phyloP scores from a whole-genome alignment of 2,797 vertebrate genomes.

The Platalea minor region DNA sequence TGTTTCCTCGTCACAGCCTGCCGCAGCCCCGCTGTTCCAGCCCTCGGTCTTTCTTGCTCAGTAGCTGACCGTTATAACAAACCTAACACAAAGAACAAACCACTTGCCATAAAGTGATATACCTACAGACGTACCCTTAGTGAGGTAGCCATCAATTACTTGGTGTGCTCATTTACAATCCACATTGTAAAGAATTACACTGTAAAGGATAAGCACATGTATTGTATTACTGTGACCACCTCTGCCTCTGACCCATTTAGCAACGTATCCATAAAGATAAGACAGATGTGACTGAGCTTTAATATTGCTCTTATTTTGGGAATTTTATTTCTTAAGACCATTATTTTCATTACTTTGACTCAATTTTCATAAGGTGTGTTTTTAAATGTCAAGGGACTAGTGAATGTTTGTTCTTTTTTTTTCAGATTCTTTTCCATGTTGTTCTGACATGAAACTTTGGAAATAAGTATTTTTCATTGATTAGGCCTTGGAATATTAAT shows the following conservation, averaged over 20 bases:
- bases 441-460: neutral
- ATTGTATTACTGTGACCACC: neutral
- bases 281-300: neutral
- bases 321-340: neutral
- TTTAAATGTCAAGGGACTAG: neutral
- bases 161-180: neutral
- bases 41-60: neutral
- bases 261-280: neutral
- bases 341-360: neutral
- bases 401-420: neutral
- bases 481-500: neutral
- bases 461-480: neutral
- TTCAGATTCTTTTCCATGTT: neutral
- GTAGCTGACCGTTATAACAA: neutral
- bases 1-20: neutral
- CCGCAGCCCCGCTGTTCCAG: neutral
- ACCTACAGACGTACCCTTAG: neutral
- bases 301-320: neutral
- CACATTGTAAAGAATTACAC: neutral
- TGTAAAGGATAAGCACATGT: neutral
- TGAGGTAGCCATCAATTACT: neutral
- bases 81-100: neutral
- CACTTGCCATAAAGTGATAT: neutral
- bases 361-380: neutral
- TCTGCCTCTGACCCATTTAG: conserved; percentile 20